A percentile compares a stretch with the other conserved stretches of the same genome.
phyloP scores from a whole-genome alignment of 2,113 vertebrate genomes.

The Cryptotis parvus region DNA sequence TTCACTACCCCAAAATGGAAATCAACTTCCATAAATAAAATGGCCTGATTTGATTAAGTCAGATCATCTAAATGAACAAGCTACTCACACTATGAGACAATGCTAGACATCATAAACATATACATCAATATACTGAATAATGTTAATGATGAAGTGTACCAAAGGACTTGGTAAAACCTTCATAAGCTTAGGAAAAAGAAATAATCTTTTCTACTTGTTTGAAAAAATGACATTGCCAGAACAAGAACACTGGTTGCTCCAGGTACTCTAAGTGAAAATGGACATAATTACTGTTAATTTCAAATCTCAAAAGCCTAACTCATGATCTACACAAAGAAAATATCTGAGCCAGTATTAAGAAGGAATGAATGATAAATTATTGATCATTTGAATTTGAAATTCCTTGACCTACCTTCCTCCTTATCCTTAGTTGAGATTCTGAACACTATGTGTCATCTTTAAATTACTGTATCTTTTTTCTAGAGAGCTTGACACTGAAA shows the following conservation, averaged over 20 bases:
- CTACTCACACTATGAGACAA: not conserved
- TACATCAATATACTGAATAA: not conserved
- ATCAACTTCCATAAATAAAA: constrained; percentile 67
- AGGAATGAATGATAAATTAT: not conserved
- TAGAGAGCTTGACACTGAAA: not conserved
- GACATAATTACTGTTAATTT: constrained; percentile 24
- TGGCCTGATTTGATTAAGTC: constrained; percentile 24
- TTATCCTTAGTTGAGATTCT: not conserved
- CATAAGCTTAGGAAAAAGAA: not conserved
- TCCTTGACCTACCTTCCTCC: not conserved
- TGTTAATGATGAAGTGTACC: constrained; percentile 13
- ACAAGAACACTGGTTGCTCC: constrained; percentile 28
- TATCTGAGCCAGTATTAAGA: not conserved
- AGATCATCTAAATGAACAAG: constrained; percentile 42
- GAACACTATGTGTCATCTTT: not conserved
- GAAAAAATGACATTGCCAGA: constrained; percentile 25
- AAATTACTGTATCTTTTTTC: constrained; percentile 5
- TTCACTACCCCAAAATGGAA: constrained; percentile 62
- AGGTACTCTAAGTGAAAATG: not conserved
- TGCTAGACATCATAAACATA: not conserved
- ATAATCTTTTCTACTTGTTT: not conserved
- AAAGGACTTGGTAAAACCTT: not conserved
- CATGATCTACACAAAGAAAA: constrained; percentile 37
- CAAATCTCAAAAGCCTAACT: constrained; percentile 27
- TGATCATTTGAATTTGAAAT: not conserved